Conservation (phyloP, 2,113 vertebrate genomes). For the Gymnarchus niloticus region DNA sequence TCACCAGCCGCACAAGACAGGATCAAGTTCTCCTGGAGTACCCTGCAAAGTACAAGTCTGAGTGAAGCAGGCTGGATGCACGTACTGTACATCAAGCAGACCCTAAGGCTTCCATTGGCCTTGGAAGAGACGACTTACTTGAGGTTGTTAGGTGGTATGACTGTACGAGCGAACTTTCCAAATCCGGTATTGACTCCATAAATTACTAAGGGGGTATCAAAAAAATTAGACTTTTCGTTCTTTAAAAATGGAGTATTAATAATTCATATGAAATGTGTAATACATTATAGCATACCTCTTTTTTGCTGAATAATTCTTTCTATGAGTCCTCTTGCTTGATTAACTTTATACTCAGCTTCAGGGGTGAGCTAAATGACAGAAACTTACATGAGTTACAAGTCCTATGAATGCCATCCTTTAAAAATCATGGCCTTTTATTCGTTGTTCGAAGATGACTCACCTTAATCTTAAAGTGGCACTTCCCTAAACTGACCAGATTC, state of each 20-base stretch:
- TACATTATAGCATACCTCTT: constrained; percentile 9
- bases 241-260: background rate
- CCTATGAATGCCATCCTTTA: background rate
- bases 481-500: constrained; percentile 69
- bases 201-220: constrained; percentile 68
- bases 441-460: constrained; percentile 41
- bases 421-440: background rate
- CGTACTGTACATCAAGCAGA: too few relatives aligned
- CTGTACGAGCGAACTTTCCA: constrained; percentile 92
- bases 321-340: constrained; percentile 15
- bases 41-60: constrained; percentile 58
- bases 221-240: too few relatives aligned
- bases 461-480: constrained; percentile 74
- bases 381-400: background rate
- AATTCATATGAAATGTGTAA: background rate
- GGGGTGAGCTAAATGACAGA: constrained; percentile 7
- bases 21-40: constrained; percentile 91
- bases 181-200: constrained; percentile 98
- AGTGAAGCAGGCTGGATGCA: background rate
- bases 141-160: constrained; percentile 85
- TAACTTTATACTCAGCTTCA: constrained; percentile 18
- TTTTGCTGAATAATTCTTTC: constrained; percentile 20
- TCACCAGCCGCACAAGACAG: constrained; percentile 93
- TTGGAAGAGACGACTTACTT: constrained; percentile 61
- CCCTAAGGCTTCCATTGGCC: background rate